A percentile compares a stretch with the other conserved stretches of the same genome.
These are phyloP conservation scores for Pammene fasciana DNA, from an alignment of 2,888 invertebrate genomes.

Conservation along the genomic window DNA sequence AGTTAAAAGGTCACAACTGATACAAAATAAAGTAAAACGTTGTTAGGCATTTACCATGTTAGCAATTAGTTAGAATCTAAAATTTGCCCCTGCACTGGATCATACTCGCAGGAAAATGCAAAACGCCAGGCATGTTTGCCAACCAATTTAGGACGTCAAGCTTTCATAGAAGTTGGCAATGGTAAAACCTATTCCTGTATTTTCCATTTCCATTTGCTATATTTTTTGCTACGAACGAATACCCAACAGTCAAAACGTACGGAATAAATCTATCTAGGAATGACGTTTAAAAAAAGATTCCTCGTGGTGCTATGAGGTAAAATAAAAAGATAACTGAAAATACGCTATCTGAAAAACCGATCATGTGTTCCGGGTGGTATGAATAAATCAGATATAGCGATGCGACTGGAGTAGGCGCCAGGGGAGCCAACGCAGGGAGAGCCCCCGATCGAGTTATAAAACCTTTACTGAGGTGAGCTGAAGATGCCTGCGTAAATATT, in stretches of 20 bases:
- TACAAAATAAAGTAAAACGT: slow-evolving; percentile 8
- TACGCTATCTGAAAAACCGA: slow-evolving; percentile 69
- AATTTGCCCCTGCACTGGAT: slow-evolving; percentile 11
- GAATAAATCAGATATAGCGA: slow-evolving; percentile 80
- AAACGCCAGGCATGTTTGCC: slow-evolving; percentile 40
- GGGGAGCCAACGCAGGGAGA: slow-evolving; percentile 64
- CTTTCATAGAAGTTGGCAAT: slow-evolving; percentile 45
- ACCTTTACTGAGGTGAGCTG: slow-evolving; percentile 77
- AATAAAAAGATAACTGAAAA: slow-evolving; percentile 63
- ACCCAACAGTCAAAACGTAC: slow-evolving; percentile 47
- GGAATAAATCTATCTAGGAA: slow-evolving; percentile 50
- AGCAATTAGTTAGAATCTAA: slow-evolving; percentile 18
- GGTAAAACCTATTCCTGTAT: slow-evolving; percentile 39
- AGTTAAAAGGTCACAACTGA: slow-evolving; percentile 14
- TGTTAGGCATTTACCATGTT: slow-evolving; percentile 3
- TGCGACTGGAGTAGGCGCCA: slow-evolving; percentile 71
- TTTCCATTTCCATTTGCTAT: slow-evolving; percentile 41
- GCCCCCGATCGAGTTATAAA: slow-evolving; percentile 72
- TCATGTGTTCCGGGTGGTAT: slow-evolving; percentile 80
- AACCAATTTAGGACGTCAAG: slow-evolving; percentile 44
- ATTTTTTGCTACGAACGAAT: slow-evolving; percentile 44
- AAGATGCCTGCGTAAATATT: slow-evolving; percentile 79
- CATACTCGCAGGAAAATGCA: slow-evolving; percentile 26
- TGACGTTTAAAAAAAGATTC: slow-evolving; percentile 56
- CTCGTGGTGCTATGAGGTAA: slow-evolving; percentile 57